These are phyloP conservation scores for Bombus fervidus DNA, from an alignment of 1,140 invertebrate species.

Conservation along the genomic window DNA sequence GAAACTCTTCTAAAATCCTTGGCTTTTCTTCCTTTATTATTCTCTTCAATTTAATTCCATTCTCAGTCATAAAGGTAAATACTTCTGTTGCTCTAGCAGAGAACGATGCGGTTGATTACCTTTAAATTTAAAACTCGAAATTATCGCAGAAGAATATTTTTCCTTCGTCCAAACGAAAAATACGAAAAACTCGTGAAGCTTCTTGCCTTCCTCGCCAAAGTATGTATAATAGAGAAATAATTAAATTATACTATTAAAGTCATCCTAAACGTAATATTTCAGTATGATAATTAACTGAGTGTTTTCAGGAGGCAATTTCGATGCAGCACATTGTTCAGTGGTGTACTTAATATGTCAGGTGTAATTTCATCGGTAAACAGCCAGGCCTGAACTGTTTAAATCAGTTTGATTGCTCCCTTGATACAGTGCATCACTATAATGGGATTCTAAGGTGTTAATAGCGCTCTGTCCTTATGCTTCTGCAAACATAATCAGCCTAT, in stretches of 20 bases:
- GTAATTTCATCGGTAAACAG: conserved; percentile 48
- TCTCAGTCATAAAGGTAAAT: neutral
- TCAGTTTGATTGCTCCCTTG: conserved; percentile 43
- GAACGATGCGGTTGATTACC: neutral
- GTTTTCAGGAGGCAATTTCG: no score
- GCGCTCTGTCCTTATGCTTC: conserved; percentile 35
- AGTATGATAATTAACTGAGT: neutral
- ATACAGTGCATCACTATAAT: conserved; percentile 28
- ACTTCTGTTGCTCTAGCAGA: neutral
- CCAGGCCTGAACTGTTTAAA: conserved; percentile 34
- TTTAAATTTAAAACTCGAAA: neutral
- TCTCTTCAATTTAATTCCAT: neutral
- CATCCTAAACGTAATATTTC: neutral
- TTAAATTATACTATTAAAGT: neutral
- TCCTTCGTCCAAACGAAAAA: neutral
- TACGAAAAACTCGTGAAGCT: neutral
- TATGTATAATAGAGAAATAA: neutral
- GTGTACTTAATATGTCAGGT: conserved; percentile 36
- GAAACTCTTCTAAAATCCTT: neutral
- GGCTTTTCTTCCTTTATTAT: neutral
- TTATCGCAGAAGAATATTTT: neutral
- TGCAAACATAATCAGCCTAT: conserved; percentile 51
- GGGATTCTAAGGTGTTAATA: conserved; percentile 50
- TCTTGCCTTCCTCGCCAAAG: no score
- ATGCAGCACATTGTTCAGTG: conserved; percentile 4